A percentile compares a stretch with the other conserved stretches of the same genome.
These are phyloP conservation scores for Atrina japonica DNA, from an alignment of 2,888 invertebrate genomes.

Conservation along the genomic window DNA sequence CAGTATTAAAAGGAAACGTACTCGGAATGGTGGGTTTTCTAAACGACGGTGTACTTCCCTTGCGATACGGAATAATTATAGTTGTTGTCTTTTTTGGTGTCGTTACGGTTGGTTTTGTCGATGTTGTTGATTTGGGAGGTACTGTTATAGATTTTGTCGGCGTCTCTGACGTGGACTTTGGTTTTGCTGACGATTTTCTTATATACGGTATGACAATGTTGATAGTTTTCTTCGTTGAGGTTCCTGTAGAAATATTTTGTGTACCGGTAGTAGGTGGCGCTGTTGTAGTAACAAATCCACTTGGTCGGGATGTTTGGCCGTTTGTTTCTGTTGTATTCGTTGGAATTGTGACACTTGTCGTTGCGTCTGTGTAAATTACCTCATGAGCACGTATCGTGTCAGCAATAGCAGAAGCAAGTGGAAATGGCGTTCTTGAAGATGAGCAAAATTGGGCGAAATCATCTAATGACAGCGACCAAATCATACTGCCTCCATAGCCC, in stretches of 20 bases:
- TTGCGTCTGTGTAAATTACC: constrained; percentile 83
- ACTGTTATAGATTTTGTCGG: no score
- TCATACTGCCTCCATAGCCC: constrained; percentile 57
- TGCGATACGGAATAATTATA: not conserved
- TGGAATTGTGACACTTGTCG: not conserved
- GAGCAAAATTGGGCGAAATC: constrained; percentile 49
- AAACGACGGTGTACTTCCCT: not conserved
- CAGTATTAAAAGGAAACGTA: no score
- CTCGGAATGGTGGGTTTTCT: no score
- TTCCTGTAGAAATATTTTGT: not conserved
- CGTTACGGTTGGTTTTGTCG: not conserved
- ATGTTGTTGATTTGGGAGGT: not conserved
- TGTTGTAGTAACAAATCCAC: constrained; percentile 1
- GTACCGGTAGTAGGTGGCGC: not conserved
- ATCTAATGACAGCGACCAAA: constrained; percentile 59
- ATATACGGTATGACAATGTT: not conserved
- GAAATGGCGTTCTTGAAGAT: constrained; percentile 22
- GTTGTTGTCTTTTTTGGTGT: not conserved
- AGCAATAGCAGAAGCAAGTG: constrained; percentile 29
- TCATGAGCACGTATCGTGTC: constrained; percentile 22
- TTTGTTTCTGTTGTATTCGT: constrained; percentile 1
- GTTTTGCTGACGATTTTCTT: not conserved
- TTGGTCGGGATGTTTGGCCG: no score
- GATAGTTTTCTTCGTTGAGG: not conserved
- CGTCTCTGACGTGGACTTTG: constrained; percentile 1